These are phyloP conservation scores for Selene dorsalis DNA, from an alignment of 2,797 vertebrate genomes.

Conservation along the genomic window DNA sequence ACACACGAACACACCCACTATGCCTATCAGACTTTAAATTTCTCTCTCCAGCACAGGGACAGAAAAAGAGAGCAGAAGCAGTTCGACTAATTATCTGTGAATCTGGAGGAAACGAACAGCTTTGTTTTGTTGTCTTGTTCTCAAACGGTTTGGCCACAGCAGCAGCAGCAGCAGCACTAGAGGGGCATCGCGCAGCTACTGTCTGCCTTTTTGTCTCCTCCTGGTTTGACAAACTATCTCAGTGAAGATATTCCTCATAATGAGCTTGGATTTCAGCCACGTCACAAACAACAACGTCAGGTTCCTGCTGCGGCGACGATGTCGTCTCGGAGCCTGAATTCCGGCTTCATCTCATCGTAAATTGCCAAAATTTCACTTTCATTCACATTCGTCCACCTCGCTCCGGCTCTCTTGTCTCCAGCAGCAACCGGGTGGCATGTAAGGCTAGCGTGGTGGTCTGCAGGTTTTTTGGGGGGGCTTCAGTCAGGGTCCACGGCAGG, in stretches of 20 bases:
- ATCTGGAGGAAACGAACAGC: constrained; percentile 63
- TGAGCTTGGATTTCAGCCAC: constrained; percentile 40
- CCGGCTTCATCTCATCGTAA: constrained; percentile 19
- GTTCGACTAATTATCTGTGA: constrained; percentile 69
- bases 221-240: constrained; percentile 48
- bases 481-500: constrained; percentile 67
- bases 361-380: constrained; percentile 40
- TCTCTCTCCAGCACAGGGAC: constrained; percentile 48
- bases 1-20: constrained; percentile 43
- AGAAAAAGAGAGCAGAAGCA: constrained; percentile 52
- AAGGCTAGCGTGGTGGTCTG: constrained; percentile 78
- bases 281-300: constrained; percentile 44
- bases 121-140: constrained; percentile 43
- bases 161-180: constrained; percentile 34
- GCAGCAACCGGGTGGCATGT: constrained; percentile 75
- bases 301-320: constrained; percentile 43
- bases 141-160: constrained; percentile 36
- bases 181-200: constrained; percentile 41
- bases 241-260: constrained; percentile 45
- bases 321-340: constrained; percentile 33
- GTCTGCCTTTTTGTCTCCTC: constrained; percentile 44
- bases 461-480: constrained; percentile 53
- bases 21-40: constrained; percentile 57
- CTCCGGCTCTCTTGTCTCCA: constrained; percentile 61
- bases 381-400: constrained; percentile 35